Evolutionary conservation across 2,888 invertebrate species (phyloP), one percentile per base, ranked within the genome.

Genomic region (Caenorhabditis wallacei): DNA sequence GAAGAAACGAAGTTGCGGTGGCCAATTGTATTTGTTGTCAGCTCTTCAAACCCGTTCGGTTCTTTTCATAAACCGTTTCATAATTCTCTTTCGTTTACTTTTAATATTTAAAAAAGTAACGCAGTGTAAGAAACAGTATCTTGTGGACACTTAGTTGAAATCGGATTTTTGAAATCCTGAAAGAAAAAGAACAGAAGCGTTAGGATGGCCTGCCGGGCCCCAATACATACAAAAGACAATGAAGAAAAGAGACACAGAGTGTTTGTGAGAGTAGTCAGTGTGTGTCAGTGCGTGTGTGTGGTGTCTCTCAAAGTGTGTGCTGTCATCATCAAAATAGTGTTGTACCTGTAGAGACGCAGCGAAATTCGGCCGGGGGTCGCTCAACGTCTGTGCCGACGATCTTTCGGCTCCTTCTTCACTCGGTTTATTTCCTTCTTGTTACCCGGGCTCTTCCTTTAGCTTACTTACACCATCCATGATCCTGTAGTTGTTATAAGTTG

Each of bases 371-470:
- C 75, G 37, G 46, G 75, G 75, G 76, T 68, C 76, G 76, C 76
- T 61, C 57, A 69, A 76, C 61, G 76, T 68, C 76, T 76, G 76
- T 76, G 76, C 68, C 76, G 70, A 71, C 71, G 79, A 80, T 80
- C 71, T 71, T 80, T 80, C 71, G 71, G 79, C 79, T 80, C 79
- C 66, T 80, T 79, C 66, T 43, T 30, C 64, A 46, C 61, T 48
- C 43, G 56, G 70, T 71, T 80, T 56, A 59, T 80, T 80, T 71
- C 71, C 66, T 80, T 64, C 63, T 64, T 57, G 57, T 59, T 68
- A 46, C 68, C 68, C 48, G 43, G 64, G 64, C 57, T 66, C 24
- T 66, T 56, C 30, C 24, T 57, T 74, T 37, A 35, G 26, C 64
- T 53, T 20, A 35, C 64, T n/a, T 46, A n/a, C 46, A 26, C 56